Percentiles rank a stretch among this genome's conserved stretches.
These are phyloP conservation scores for Ochropacha duplaris DNA, from an alignment of 2,888 invertebrate genomes.

Conservation along the genomic window DNA sequence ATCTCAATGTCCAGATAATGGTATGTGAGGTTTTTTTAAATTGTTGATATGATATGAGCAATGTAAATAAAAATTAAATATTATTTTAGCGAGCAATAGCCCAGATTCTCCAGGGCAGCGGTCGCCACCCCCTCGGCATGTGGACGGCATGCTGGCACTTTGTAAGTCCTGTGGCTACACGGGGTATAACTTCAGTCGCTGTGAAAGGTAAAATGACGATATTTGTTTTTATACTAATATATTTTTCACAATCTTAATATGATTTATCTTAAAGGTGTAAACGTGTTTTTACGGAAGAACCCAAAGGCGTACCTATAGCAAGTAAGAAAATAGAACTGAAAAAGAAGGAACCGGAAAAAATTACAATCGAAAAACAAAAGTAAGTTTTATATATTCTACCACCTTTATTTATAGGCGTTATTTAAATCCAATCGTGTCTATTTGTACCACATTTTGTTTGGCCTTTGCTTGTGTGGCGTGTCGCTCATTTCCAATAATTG, in stretches of 20 bases:
- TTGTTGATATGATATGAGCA: neutral
- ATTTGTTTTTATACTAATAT: neutral
- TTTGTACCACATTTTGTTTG: too few relatives aligned
- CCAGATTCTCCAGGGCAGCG: slow-evolving; percentile 79
- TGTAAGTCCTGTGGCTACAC: slow-evolving; percentile 92
- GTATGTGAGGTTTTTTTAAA: slow-evolving; percentile 28
- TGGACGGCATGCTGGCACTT: slow-evolving; percentile 89
- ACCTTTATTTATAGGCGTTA: slow-evolving; percentile 5
- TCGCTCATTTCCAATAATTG: too few relatives aligned
- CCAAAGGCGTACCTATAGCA: slow-evolving; percentile 82
- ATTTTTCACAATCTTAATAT: neutral
- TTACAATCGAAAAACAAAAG: slow-evolving; percentile 63
- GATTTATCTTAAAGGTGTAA: slow-evolving; percentile 78
- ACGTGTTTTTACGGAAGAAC: slow-evolving; percentile 87
- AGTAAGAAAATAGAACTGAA: slow-evolving; percentile 77
- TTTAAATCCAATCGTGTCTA: neutral
- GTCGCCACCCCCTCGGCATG: slow-evolving; percentile 84
- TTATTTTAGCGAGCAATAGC: slow-evolving; percentile 53
- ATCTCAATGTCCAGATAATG: slow-evolving; percentile 58
- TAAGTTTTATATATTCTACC: slow-evolving; percentile 31
- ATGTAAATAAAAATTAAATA: neutral
- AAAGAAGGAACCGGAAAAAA: slow-evolving; percentile 74
- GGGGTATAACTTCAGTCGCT: slow-evolving; percentile 90
- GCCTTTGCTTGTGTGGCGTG: too few relatives aligned
- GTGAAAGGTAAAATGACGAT: slow-evolving; percentile 81